phyloP scores from a whole-genome alignment of 2,797 vertebrate genomes.

The Coreius guichenoti region DNA sequence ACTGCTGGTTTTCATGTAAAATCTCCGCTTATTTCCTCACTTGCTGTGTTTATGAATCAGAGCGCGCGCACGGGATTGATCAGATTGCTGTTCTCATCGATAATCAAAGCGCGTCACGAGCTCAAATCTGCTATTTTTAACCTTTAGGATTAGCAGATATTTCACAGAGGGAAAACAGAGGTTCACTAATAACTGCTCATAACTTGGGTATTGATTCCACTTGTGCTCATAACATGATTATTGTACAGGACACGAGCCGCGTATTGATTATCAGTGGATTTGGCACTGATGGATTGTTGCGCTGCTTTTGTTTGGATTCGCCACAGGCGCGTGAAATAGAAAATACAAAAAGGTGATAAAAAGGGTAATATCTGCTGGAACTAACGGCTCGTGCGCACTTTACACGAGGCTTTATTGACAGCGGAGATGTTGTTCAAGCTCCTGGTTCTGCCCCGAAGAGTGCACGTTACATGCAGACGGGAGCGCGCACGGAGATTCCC shows the following conservation, averaged over 20 bases:
- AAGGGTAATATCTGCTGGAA: background rate
- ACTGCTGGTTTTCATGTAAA: background rate
- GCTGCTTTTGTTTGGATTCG: background rate
- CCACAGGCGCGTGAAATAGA: background rate
- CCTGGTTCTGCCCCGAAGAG: background rate
- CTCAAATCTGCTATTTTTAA: background rate
- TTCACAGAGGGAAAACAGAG: background rate
- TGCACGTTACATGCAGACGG: background rate
- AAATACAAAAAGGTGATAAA: too few relatives aligned
- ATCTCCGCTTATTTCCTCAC: background rate
- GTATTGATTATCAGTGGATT: conserved; percentile 6
- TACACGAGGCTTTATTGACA: background rate
- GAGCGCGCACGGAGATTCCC: background rate
- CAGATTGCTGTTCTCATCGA: conserved; percentile 13
- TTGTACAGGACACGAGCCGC: conserved; percentile 4
- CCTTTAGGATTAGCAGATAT: background rate
- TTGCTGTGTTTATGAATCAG: background rate
- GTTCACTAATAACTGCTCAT: conserved; percentile 9
- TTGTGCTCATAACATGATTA: conserved; percentile 2
- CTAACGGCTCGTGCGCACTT: background rate
- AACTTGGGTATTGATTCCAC: conserved; percentile 20
- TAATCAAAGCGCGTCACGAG: conserved; percentile 23
- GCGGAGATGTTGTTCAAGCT: background rate
- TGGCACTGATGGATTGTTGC: conserved; percentile 9
- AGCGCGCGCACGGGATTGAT: conserved; percentile 2